phyloP scores from a whole-genome alignment of 2,888 invertebrate species.

The Parnassius orleans region DNA sequence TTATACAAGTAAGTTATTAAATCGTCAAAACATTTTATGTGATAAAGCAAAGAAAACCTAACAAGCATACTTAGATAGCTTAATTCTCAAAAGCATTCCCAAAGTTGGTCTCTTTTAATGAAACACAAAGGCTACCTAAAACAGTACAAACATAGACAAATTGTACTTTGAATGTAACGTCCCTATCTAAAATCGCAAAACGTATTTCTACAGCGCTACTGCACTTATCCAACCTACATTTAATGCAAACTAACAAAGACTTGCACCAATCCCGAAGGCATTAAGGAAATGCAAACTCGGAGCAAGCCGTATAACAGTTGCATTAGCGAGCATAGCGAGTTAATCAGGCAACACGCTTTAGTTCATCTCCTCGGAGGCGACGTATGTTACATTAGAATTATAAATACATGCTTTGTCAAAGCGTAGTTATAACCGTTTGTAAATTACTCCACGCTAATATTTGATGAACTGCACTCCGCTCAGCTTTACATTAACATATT shows the following conservation, averaged over 20 bases:
- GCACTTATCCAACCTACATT: slow-evolving; percentile 24
- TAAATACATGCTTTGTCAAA: slow-evolving; percentile 27
- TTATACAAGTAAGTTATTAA: too few species aligned
- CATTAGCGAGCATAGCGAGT: slow-evolving; percentile 34
- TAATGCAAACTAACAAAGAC: slow-evolving; percentile 30
- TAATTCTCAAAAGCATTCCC: background rate
- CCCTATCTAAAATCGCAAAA: slow-evolving; percentile 17
- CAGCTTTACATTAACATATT: slow-evolving; percentile 13
- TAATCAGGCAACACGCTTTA: slow-evolving; percentile 32
- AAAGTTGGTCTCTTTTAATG: background rate
- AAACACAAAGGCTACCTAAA: background rate
- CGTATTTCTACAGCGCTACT: slow-evolving; percentile 7
- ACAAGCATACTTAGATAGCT: too few species aligned
- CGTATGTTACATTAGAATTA: slow-evolving; percentile 32
- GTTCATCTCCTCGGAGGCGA: slow-evolving; percentile 28
- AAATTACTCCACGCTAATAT: slow-evolving; percentile 15
- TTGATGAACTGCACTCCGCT: slow-evolving; percentile 19
- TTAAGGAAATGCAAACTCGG: slow-evolving; percentile 27
- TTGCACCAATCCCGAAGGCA: slow-evolving; percentile 30
- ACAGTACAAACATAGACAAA: slow-evolving; percentile 14
- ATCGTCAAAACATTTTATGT: too few species aligned
- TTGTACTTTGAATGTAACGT: slow-evolving; percentile 13
- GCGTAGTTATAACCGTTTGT: slow-evolving; percentile 18
- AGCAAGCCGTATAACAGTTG: slow-evolving; percentile 31
- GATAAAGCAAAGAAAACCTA: too few species aligned